Conservation (phyloP, 2,888 invertebrate genomes). For the Bellardia bayeri region DNA sequence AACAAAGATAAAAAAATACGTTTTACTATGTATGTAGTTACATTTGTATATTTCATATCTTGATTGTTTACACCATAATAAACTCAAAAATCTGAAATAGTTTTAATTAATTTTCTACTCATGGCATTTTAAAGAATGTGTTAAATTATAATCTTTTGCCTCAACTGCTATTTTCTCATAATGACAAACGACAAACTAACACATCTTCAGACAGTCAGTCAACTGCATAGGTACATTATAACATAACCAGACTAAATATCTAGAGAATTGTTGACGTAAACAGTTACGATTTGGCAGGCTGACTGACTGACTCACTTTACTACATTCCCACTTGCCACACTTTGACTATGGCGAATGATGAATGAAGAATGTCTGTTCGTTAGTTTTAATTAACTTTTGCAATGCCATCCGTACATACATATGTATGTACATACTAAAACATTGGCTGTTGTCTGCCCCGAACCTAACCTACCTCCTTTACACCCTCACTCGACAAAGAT, state of each 20-base stretch:
- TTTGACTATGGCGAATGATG: not conserved
- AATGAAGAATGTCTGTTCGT: slow-evolving; percentile 16
- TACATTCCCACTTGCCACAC: not conserved
- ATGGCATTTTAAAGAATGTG: not conserved
- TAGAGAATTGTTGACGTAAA: not conserved
- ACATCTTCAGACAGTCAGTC: too few species aligned
- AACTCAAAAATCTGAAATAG: slow-evolving; percentile 14
- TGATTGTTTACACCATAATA: slow-evolving; percentile 30
- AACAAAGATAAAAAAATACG: too few species aligned
- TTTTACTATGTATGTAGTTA: too few species aligned
- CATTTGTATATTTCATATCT: not conserved
- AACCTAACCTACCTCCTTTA: not conserved
- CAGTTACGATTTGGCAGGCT: not conserved
- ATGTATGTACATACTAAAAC: too few species aligned
- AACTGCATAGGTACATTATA: too few species aligned
- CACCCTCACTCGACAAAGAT: not conserved
- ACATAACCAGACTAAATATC: not conserved
- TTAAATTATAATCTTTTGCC: not conserved
- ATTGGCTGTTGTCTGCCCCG: not conserved
- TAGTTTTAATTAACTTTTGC: slow-evolving; percentile 69
- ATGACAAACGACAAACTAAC: not conserved
- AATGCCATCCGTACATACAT: not conserved
- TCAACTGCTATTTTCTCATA: not conserved
- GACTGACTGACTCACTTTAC: not conserved
- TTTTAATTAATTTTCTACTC: slow-evolving; percentile 44